These are phyloP conservation scores for Rhinopomastus cyanomelas DNA, from an alignment of 2,113 vertebrate genomes.

Conservation along the genomic window DNA sequence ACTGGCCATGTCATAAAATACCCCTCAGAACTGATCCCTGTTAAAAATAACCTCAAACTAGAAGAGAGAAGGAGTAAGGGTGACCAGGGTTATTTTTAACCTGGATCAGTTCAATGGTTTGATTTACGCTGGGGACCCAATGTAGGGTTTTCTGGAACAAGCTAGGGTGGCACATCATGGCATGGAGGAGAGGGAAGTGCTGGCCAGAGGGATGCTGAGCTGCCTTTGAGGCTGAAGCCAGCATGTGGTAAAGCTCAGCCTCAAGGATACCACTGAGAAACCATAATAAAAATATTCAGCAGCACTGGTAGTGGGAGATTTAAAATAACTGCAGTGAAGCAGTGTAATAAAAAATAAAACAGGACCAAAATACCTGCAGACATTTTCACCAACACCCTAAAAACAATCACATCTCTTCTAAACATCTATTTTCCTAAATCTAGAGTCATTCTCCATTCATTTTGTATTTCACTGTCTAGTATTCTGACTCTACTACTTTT, in stretches of 20 bases:
- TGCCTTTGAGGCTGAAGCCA: constrained; percentile 27
- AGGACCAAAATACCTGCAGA: not conserved
- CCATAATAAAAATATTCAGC: constrained; percentile 36
- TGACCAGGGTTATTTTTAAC: constrained; percentile 50
- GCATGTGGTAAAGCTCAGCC: not conserved
- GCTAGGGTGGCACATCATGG: not conserved
- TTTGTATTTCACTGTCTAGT: not conserved
- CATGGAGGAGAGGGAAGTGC: not conserved
- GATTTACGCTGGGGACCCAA: not conserved
- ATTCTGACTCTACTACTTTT: not conserved
- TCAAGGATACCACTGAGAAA: constrained; percentile 43
- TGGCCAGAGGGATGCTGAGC: constrained; percentile 25
- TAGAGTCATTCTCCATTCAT: not conserved
- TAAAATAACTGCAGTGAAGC: constrained; percentile 19
- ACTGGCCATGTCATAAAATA: not conserved
- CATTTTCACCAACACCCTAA: not conserved
- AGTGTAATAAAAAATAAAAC: constrained; percentile 10
- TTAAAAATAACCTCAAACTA: constrained; percentile 58
- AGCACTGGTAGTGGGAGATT: not conserved
- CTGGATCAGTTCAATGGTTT: not conserved
- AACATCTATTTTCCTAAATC: not conserved
- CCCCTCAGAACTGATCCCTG: constrained; percentile 8
- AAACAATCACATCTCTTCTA: not conserved
- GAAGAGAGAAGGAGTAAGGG: constrained; percentile 21
- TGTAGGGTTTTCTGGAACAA: not conserved